Conservation (phyloP, 2,113 vertebrate genomes). For the Pelodiscus sinensis region DNA sequence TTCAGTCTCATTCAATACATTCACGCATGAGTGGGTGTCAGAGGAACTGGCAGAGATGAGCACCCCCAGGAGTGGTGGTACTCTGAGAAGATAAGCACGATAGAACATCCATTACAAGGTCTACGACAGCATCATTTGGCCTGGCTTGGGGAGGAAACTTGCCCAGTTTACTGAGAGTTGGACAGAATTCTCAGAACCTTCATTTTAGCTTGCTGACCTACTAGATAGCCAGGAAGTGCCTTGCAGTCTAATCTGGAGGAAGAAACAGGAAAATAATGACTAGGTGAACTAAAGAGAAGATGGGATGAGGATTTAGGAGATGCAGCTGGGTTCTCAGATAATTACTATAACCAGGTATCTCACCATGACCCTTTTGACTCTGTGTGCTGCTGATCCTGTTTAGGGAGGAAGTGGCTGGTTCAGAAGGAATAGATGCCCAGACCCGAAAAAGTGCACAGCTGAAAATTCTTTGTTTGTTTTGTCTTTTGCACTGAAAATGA, state of each 20-base stretch:
- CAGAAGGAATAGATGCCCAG: neutral
- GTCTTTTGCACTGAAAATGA: neutral
- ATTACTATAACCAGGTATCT: neutral
- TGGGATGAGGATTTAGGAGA: neutral
- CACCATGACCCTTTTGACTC: neutral
- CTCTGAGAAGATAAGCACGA: neutral
- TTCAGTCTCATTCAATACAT: accelerated
- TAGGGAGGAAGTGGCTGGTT: neutral
- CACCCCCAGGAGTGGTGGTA: accelerated
- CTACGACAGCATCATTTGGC: neutral
- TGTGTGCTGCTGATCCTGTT: neutral
- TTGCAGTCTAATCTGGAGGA: neutral
- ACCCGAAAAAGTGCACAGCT: neutral
- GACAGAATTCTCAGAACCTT: neutral
- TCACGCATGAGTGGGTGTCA: neutral
- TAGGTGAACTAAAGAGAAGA: neutral
- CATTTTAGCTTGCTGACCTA: neutral
- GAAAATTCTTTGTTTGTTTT: accelerated
- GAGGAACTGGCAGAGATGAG: neutral
- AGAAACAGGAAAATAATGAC: neutral
- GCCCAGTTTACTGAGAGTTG: neutral
- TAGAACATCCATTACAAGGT: neutral
- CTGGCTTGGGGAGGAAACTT: neutral
- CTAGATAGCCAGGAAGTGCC: neutral
- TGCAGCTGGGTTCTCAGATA: accelerated